Base-by-base conservation (phyloP, 2,888 invertebrate genomes). In the Diplazon laetatorius region DNA sequence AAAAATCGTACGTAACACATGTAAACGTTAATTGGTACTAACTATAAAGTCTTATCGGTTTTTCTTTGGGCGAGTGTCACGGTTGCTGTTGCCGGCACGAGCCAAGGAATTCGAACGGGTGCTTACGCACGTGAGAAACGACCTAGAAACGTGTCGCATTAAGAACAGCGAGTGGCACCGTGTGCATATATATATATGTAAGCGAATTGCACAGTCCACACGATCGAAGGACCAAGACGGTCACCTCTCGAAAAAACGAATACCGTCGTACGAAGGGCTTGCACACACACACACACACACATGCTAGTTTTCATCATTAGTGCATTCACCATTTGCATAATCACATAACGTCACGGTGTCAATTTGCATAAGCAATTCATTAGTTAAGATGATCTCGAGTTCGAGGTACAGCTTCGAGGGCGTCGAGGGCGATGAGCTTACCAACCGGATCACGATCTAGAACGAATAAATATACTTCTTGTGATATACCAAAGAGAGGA, bases 11-110 rank as follows among this genome's bases (percentile, higher is more conserved):
- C 59, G 5, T 59, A 39, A 59, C 59, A 59, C 20, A 39, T 59
- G 59, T 59, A 59, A 59, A 59, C 39, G 4, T 59, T 59, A 59
- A 59, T 59, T 59, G 59, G 39, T 59, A 59, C 39, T 59, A 59
- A 59, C 16, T 59, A 59, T 39, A 39, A 10, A 20, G 59, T 37
- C 59, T 39, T 59, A 39, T 59, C 59, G 59, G 25, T 39, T n/a
- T n/a, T n/a, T 39, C 39, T 18, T 37, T 18, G 35, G 37, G 57
- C 37, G 37, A 37, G 37, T 10, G 30, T 55, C 35, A 16, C 4
- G 18, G 9, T 37, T 30, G 50, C 50, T n/a, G 22, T 10, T 50
- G 30, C 6, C n/a, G 55, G 55, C 55, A 55, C 55, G 55, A 55
- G 55, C 55, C 55, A 35, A 52, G 52, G 52, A 52, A 52, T 52